Evolutionary conservation across 1,140 invertebrate species (phyloP), one percentile per base, ranked within the genome.

Genomic region (Aphis gossypii): DNA sequence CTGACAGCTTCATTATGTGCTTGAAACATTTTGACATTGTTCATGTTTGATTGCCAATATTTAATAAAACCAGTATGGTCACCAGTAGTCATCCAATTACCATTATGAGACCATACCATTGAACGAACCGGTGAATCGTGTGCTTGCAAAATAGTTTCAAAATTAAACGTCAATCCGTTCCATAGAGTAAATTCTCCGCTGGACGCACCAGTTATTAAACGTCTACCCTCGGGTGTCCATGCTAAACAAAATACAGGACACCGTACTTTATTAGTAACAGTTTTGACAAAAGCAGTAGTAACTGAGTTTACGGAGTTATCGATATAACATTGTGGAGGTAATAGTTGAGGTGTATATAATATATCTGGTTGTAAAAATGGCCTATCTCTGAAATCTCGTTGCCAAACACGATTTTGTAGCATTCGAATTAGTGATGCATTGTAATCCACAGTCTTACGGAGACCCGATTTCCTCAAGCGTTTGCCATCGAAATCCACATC

Each of bases 21-120:
- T 96, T 99, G 99, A 96, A 99, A 99, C 98, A 99, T 99, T 97
- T 99, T 99, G 38, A 99, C 99, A 96, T 99, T 99, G 96, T 99
- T 99, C 99, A 99, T 99, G 96, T 99, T 99, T 94, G 98, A 99
- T 96, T 99, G 99, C 99, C 99, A 99, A 96, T 99, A 99, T 95
- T 99, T 99, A 84, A 99, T 98, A 95, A 98, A 99, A 56, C 99
- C 99, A 87, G 97, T 97, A 95, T 99, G 99, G 96, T 99, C 99
- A 23, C 98, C 99, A 0, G 99, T 99, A 83, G 99, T 98, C 98
- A 99, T 99, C 99, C 99, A 99, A 94, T 98, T 97, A 96, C 99
- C 99, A 95, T 99, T 99, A 95, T 99, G 98, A 68, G 99, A 99
- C 99, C 99, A 99, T 25, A 99, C 98, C 99, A 99, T 99, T 38